These are phyloP conservation scores for Coccyzus lansbergi DNA, from an alignment of 2,797 vertebrate genomes.

Conservation along the genomic window DNA sequence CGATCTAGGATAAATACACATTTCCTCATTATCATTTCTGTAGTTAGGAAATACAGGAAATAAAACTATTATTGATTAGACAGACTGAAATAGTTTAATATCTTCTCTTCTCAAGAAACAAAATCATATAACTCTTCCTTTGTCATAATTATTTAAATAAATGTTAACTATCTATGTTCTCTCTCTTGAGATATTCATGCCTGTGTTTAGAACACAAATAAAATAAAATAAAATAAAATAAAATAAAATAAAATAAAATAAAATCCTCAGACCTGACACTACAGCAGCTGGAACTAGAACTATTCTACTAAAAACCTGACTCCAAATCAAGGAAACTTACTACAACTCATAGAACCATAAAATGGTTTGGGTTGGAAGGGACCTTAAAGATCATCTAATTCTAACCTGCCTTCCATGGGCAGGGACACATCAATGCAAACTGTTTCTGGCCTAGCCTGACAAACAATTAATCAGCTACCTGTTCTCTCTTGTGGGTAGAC, in stretches of 20 bases:
- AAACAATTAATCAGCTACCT: background rate
- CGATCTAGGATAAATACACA: background rate
- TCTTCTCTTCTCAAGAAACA: background rate
- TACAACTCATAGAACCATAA: background rate
- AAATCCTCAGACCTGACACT: background rate
- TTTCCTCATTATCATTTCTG: background rate
- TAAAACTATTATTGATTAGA: background rate
- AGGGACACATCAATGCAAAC: background rate
- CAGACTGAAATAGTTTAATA: background rate
- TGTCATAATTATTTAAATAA: background rate
- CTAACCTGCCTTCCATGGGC: too few relatives aligned
- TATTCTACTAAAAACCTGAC: background rate
- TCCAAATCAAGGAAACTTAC: accelerated
- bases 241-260: background rate
- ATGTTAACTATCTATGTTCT: background rate
- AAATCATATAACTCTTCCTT: background rate
- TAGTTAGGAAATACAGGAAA: background rate
- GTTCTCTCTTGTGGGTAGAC: background rate
- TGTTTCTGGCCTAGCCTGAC: background rate
- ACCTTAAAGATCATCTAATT: too few relatives aligned
- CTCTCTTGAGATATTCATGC: background rate
- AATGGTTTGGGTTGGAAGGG: too few relatives aligned
- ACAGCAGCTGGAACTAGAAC: background rate
- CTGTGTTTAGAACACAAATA: background rate
- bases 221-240: background rate